Conservation (phyloP, 1,140 invertebrate species). For the Gryllus bimaculatus region DNA sequence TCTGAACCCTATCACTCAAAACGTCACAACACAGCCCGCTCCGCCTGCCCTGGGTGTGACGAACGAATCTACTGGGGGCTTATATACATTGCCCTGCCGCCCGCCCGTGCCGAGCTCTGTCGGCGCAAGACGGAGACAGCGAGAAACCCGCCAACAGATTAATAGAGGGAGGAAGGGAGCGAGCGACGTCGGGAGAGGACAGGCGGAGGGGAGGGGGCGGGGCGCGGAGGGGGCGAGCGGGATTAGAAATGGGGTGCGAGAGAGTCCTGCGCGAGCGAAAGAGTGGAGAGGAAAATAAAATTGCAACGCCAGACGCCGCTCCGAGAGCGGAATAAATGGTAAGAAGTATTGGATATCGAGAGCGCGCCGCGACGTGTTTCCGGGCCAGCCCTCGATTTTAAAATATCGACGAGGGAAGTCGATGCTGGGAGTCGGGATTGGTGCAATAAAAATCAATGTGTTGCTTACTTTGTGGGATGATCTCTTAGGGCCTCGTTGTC, state of each 20-base stretch:
- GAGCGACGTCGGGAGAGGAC: not conserved
- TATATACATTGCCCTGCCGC: not conserved
- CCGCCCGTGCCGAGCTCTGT: not conserved
- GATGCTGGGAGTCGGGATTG: not conserved
- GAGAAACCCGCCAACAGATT: not conserved
- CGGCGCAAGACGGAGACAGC: not conserved
- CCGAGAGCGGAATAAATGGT: not conserved
- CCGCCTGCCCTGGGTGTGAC: constrained; percentile 14
- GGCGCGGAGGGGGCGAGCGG: too few species aligned
- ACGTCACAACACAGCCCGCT: too few species aligned
- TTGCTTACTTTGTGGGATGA: too few species aligned
- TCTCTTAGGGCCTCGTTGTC: too few species aligned
- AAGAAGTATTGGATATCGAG: not conserved
- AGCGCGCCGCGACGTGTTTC: not conserved
- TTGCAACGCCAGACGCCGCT: not conserved
- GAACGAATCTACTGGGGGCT: constrained; percentile 10
- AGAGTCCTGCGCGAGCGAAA: not conserved
- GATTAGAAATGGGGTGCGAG: not conserved
- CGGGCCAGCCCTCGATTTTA: not conserved
- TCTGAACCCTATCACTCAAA: constrained; percentile 15
- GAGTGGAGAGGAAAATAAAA: constrained; percentile 11
- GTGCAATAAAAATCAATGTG: not conserved
- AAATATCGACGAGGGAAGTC: not conserved
- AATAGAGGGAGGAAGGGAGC: not conserved
- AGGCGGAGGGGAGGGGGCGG: too few species aligned